phyloP scores from a whole-genome alignment of 2,797 vertebrate species.

The Eutrigla gurnardus region DNA sequence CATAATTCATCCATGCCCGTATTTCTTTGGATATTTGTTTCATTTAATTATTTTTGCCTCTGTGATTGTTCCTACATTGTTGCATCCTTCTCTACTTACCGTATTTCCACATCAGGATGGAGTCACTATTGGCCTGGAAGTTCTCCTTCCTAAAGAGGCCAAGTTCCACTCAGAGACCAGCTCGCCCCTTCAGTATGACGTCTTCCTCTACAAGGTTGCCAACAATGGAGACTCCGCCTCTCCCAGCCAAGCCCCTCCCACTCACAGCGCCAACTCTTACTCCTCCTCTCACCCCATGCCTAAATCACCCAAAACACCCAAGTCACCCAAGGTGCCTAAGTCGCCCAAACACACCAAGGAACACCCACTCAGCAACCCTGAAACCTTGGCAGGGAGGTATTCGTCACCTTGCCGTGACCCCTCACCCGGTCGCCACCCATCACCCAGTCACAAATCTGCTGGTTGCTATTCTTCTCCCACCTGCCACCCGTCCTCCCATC shows the following conservation, averaged over 20 bases:
- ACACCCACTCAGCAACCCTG: constrained; percentile 14
- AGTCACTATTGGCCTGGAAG: constrained; percentile 86
- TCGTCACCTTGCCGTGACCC: constrained; percentile 53
- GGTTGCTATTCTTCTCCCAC: constrained; percentile 45
- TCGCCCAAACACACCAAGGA: constrained; percentile 45
- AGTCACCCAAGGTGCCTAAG: constrained; percentile 35
- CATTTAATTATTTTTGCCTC: constrained; percentile 33
- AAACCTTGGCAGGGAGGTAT: constrained; percentile 43
- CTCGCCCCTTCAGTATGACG: constrained; percentile 80
- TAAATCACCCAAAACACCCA: constrained; percentile 61
- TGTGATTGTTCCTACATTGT: constrained; percentile 61
- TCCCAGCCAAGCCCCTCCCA: constrained; percentile 28
- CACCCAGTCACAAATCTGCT: constrained; percentile 50
- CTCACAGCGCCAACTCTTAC: constrained; percentile 38
- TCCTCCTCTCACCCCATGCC: constrained; percentile 51
- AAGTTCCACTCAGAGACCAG: constrained; percentile 76
- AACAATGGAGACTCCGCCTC: constrained; percentile 70
- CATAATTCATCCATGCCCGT: constrained; percentile 17
- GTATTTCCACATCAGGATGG: constrained; percentile 78
- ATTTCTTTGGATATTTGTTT: constrained; percentile 26
- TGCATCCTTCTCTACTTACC: constrained; percentile 63
- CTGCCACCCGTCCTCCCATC: constrained; percentile 53
- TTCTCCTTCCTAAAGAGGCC: constrained; percentile 84
- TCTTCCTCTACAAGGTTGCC: constrained; percentile 85
- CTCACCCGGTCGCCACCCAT: constrained; percentile 43